Base-by-base conservation (phyloP, 2,888 invertebrate genomes). In the Synanthedon formicaeformis region DNA sequence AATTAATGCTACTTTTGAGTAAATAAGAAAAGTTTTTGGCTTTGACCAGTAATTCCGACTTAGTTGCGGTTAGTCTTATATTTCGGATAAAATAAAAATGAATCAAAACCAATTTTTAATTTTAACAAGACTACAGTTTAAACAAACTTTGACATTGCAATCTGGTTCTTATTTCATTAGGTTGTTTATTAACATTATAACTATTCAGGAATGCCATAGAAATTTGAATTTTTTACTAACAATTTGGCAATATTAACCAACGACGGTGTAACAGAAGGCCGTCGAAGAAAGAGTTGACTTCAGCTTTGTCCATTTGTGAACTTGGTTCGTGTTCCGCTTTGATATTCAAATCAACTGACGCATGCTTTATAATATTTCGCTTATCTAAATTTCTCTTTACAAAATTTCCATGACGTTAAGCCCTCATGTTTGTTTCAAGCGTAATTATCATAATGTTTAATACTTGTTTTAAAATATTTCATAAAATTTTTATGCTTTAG, bases 281-380 rank as follows among this genome's bases (percentile, higher is more conserved):
- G 50, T 27, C 53, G 57, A 59, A 62, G 56, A 61, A 61, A 60
- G 59, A 60, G 61, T 60, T 59, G 56, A 56, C 56, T 58, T 53
- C 53, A 51, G 56, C 58, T 56, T 11, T 45, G 49, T 58, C 57
- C 59, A 56, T 60, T 54, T 51, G 51, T 53, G 55, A 54, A 56
- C 52, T 56, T 50, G 49, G 41, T 49, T 52, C 41, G 50, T 27
- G 49, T 23, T 23, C 10, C 45, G 41, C 56, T 58, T 66, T 73
- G 68, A 69, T 69, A 68, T 72, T 71, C 66, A 73, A 71, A 72
- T 72, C 55, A 56, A 57, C 34, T 48, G 63, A 68, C 65, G 63
- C 67, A 63, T 69, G 64, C 61, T 62, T 61, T 63, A 65, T 66
- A 65, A 63, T 58, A 56, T 48, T 49, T 16, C 18, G n/a, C 63